Evolutionary conservation across 2,888 invertebrate genomes (phyloP).

Genomic region (Seladonia tumulorum): DNA sequence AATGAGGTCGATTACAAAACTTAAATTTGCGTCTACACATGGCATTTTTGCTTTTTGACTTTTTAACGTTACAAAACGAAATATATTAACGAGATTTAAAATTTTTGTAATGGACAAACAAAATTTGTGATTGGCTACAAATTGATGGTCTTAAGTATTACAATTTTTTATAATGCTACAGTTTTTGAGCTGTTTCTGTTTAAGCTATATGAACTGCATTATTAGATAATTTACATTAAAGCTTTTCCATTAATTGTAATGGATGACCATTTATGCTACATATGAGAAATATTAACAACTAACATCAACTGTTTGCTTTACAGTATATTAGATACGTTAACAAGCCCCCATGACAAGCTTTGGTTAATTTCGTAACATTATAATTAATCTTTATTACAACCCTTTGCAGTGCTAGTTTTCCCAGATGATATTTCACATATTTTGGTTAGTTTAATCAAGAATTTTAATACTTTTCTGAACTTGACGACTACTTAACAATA

Average conservation of each 20-base stretch:
- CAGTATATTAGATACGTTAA: conserved; percentile 76
- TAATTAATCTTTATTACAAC: conserved; percentile 63
- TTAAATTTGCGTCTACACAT: conserved; percentile 76
- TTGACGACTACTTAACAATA: conserved; percentile 37
- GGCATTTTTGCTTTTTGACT: conserved; percentile 71
- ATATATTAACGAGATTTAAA: conserved; percentile 47
- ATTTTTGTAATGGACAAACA: conserved; percentile 45
- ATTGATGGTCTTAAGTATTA: conserved; percentile 41
- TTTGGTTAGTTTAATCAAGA: conserved; percentile 41
- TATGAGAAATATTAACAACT: conserved; percentile 81
- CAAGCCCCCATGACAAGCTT: conserved; percentile 76
- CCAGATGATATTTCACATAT: conserved; percentile 59
- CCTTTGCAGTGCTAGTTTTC: conserved; percentile 69
- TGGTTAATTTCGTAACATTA: conserved; percentile 69
- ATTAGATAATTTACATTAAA: conserved; percentile 76
- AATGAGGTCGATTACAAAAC: conserved; percentile 68
- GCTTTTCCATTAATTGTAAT: conserved; percentile 81
- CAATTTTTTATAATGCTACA: conserved; percentile 62
- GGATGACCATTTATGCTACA: conserved; percentile 81
- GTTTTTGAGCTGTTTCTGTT: conserved; percentile 76
- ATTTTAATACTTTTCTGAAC: conserved; percentile 39
- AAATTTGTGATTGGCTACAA: conserved; percentile 42
- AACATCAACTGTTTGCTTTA: conserved; percentile 81
- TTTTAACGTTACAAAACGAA: conserved; percentile 56
- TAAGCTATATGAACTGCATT: conserved; percentile 74